Evolutionary conservation across 2,113 vertebrate genomes (phyloP), one percentile per base, ranked within the genome.

Genomic region (Gnathonemus echidnorhynchus): DNA sequence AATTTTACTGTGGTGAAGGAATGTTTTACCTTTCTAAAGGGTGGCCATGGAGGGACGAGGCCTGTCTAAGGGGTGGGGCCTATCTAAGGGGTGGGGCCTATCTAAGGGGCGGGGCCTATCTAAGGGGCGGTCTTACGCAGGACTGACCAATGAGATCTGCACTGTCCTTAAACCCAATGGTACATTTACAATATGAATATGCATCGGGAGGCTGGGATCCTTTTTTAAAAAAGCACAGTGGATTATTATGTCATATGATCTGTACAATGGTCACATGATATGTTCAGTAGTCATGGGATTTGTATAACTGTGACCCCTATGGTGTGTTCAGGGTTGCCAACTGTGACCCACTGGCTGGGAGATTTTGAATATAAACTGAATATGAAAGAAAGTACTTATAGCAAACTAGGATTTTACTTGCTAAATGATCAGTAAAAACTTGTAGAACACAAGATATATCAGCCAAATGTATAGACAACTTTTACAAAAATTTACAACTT

Each of bases 1-100:
- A 92, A 90, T 70, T 70, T 87, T 86, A 90, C 89, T 86, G 24
- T 91, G 90, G 90, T 88, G 85, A 91, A 84, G 87, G 88, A 85
- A 88, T 90, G 87, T 52, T 88, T 86, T 24, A 83, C 53, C 90
- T 50, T 74, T 58, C 87, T 83, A 66, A 56, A 86, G n/a, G 5
- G n/a, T n/a, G 19, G 53, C 52, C 52, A 86, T 84, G 80, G 77
- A 62, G 39, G 39, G 3, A 3, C 0, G 39, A 3, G 39, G 39
- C 3, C 39, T 39, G 3, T 39, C 39, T 39, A 39, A 39, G 39
- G 39, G 39, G 31, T 2, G 10, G 52, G 50, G 7, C 50, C 27
- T 85, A 58, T 45, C 21, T 50, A 31, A 31, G 31, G 31, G 1
- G 2, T 0, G 39, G 39, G 39, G 39, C 39, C 39, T 39, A 39